phyloP scores from a whole-genome alignment of 2,888 invertebrate genomes.

The Morpho helenor region DNA sequence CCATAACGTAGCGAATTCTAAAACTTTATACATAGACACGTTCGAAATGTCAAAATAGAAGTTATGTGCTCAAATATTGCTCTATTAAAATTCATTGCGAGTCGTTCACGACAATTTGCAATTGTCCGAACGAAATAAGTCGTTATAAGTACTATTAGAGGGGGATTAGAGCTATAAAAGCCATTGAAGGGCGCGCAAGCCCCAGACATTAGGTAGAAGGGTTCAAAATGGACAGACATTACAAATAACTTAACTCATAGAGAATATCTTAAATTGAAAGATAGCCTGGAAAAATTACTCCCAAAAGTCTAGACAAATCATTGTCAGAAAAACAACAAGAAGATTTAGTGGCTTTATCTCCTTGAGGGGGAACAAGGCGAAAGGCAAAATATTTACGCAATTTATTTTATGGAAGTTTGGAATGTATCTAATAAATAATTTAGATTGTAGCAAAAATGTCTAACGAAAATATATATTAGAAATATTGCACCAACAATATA shows the following conservation, averaged over 20 bases:
- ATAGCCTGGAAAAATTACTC: slow-evolving; percentile 14
- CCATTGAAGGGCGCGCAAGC: slow-evolving; percentile 13
- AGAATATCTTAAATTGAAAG: slow-evolving; percentile 13
- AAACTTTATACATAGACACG: slow-evolving; percentile 17
- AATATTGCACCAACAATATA: too few relatives aligned
- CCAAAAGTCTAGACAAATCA: slow-evolving; percentile 27
- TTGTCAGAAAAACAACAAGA: slow-evolving; percentile 20
- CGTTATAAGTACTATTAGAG: slow-evolving; percentile 27
- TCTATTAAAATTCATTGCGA: slow-evolving; percentile 28
- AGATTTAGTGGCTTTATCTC: slow-evolving; percentile 24
- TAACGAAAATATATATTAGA: too few relatives aligned
- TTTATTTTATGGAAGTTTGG: neutral
- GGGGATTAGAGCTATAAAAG: slow-evolving; percentile 25
- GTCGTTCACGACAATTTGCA: slow-evolving; percentile 22
- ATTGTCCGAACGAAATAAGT: slow-evolving; percentile 25
- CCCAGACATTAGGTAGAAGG: slow-evolving; percentile 20
- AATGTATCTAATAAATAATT: neutral
- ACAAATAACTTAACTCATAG: slow-evolving; percentile 11
- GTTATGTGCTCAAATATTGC: slow-evolving; percentile 19
- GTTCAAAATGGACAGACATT: slow-evolving; percentile 22
- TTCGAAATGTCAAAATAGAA: slow-evolving; percentile 22
- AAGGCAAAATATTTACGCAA: slow-evolving; percentile 12
- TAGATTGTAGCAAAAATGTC: neutral
- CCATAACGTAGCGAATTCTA: slow-evolving; percentile 7
- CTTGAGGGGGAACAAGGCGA: slow-evolving; percentile 20